A percentile compares a stretch with the other conserved stretches of the same genome.
Conservation (phyloP, 1,140 invertebrate species). For the Ips typographus region DNA sequence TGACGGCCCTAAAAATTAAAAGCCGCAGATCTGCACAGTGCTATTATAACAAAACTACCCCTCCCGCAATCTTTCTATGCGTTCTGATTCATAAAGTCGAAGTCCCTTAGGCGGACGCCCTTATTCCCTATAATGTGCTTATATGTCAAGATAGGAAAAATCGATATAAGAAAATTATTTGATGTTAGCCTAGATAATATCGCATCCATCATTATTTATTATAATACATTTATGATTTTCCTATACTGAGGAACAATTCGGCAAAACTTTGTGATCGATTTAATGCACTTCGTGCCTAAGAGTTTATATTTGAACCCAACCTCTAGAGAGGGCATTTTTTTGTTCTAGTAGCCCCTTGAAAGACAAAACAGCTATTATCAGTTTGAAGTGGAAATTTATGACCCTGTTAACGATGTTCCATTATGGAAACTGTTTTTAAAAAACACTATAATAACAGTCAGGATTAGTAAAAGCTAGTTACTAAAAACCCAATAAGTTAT, state of each 20-base stretch:
- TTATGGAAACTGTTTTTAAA: too few relatives aligned
- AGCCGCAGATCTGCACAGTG: conserved; percentile 51
- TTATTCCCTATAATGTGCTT: conserved; percentile 26
- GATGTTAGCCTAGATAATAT: background rate
- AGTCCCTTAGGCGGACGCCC: conserved; percentile 7
- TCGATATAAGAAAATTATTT: conserved; percentile 21
- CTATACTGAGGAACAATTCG: too few relatives aligned
- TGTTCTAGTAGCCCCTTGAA: background rate
- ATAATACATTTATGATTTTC: too few relatives aligned
- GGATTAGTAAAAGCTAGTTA: background rate
- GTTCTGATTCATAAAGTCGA: conserved; percentile 37
- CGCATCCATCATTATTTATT: too few relatives aligned
- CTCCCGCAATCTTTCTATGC: conserved; percentile 27
- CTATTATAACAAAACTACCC: conserved; percentile 47
- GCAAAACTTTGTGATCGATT: too few relatives aligned
- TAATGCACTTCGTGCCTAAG: background rate
- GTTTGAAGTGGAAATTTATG: background rate
- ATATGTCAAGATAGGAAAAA: conserved; percentile 28
- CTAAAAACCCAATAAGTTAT: background rate
- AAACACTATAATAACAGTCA: too few relatives aligned
- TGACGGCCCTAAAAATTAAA: conserved; percentile 52
- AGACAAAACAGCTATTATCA: too few relatives aligned
- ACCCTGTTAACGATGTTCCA: background rate
- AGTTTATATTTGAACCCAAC: background rate
- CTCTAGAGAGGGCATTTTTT: background rate